Base-by-base conservation (phyloP, 35 echinoderm and acorn worm genomes). In the Apostichopus parvimensis region DNA sequence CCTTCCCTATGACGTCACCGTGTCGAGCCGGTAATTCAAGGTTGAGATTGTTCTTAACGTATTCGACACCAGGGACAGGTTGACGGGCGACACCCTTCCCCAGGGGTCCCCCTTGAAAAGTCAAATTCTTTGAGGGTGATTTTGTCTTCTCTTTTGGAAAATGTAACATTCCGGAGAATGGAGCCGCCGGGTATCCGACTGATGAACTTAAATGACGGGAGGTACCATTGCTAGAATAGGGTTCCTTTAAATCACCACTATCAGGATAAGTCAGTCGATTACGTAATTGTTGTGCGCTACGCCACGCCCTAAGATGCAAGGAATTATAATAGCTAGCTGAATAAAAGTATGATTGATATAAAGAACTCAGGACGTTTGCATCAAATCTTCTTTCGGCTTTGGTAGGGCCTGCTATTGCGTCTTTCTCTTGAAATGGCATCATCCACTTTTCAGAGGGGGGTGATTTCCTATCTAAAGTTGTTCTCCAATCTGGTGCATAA, bases 261-360 rank as follows among this genome's bases (percentile, higher is more conserved):
- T 80, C 79, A 26, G 79, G 14, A 54, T 82, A 53, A 15, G 34
- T 82, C 45, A 82, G 79, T 82, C n/a, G 79, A 5, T 75, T 75
- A 9, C 81, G 54, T n/a, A 84, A 57, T 1, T 20, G 81, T 17
- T 58, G 57, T 5, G 54, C 81, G 57, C 58, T 84, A 14, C 81
- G 86, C 86, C 86, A 88, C 57, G 86, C 86, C 53, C 86, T 88
- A 52, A 72, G 64, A 54, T 88, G 86, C n/a, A 88, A 18, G 9
- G 86, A 88, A 52, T 73, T 88, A 52, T 88, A 88, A 28, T 88
- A 88, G 24, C 18, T 72, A 1, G 61, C 86, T 5, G 86, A 73
- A 73, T 88, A 72, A 22, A 88, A 88, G 24, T 88, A 88, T 2
- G 86, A 88, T 73, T 88, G 86, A 72, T 88, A 88, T 18, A 88